Conservation (phyloP, 2,797 vertebrate species). For the Lepidocolaptes lacrymiger region DNA sequence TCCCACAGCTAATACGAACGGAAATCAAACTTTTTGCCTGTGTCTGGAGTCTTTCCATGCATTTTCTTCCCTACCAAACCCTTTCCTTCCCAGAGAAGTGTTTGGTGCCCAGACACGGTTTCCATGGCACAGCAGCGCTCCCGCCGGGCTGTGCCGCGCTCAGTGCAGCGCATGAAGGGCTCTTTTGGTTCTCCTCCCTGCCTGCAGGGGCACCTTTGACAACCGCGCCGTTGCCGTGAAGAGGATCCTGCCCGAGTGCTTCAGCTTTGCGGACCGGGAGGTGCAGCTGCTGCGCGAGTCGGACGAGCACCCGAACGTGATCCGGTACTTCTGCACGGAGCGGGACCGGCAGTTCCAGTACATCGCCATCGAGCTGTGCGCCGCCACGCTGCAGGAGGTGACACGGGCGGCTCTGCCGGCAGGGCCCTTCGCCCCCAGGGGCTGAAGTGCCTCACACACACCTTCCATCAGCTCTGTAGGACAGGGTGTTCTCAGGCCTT, state of each 20-base stretch:
- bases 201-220: constrained; percentile 91
- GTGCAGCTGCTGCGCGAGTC: constrained; percentile 95
- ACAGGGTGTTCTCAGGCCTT: not conserved
- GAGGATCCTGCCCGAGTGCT: constrained; percentile 96
- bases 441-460: not conserved
- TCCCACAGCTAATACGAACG: not conserved
- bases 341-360: constrained; percentile 97
- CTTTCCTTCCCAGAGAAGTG: not conserved
- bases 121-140: not conserved
- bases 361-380: constrained; percentile 95
- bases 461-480: not conserved
- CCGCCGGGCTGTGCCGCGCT: not conserved
- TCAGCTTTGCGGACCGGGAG: constrained; percentile 95
- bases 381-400: constrained; percentile 94
- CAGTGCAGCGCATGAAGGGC: not conserved
- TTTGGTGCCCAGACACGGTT: not conserved
- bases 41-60: not conserved
- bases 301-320: constrained; percentile 95
- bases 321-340: constrained; percentile 98
- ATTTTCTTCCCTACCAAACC: not conserved
- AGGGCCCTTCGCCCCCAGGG: not conserved
- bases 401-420: not conserved
- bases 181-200: not conserved
- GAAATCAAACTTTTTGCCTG: not conserved
- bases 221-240: constrained; percentile 93